Evolutionary conservation across 2,797 vertebrate species (phyloP), one percentile per base, ranked within the genome.

Genomic region (Pipistrellus kuhlii): DNA sequence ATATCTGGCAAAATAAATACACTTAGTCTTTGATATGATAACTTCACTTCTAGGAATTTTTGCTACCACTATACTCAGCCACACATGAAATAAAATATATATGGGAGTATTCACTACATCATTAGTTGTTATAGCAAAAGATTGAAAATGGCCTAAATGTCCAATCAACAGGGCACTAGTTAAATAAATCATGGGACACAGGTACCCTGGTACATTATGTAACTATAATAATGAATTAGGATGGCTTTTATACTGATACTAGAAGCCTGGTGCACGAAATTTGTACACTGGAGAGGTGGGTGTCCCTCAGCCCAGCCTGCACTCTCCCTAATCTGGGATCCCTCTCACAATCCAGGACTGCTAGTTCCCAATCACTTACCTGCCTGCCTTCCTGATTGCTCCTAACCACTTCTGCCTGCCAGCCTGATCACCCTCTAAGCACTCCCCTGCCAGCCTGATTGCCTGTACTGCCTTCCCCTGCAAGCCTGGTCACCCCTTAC

Each of bases 21-120:
- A 85, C 23, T 85, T 75, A 44, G 27, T 76, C 72, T 94, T 92
- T 80, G 66, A 94, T 66, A 92, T 12, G 73, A 46, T 89, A 86
- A 71, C 87, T 92, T 92, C 17, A 72, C 46, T 93, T 83, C n/a
- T 35, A 85, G 51, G n/a, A 86, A 93, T 76, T 83, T 89, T 85
- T 55, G n/a, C 71, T 66, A 68, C 46, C 59, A 75, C 53, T 86
- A 71, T 3, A 75, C 32, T 85, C 41, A 46, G 66, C 35, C 86
- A 93, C 59, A 77, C 44, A 80, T 84, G 62, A 91, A 88, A 83
- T 86, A 88, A 64, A 69, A 95, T 55, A 87, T 72, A 92, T 30
- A 86, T 15, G 32, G 83, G 15, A 27, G 87, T 89, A 93, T 81
- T 91, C 13, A 44, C 35, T n/a, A 84, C 7, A 78, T 23, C 41